Evolutionary conservation across 2,113 vertebrate species (phyloP).

Genomic region (Emydocephalus ijimae): DNA sequence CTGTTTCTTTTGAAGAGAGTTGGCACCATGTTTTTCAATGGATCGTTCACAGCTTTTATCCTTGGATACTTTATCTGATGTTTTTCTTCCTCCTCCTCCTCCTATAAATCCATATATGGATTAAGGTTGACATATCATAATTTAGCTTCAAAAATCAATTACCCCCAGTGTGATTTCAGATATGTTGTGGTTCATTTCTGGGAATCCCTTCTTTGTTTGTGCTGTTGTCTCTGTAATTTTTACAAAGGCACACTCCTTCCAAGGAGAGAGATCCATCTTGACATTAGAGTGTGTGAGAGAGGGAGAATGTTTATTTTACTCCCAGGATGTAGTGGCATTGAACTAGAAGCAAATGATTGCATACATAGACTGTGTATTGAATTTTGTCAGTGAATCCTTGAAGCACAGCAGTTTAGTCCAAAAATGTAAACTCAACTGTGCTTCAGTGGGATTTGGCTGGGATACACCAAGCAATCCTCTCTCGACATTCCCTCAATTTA

Average conservation of each 20-base stretch:
- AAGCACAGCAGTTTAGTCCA: constrained; percentile 43
- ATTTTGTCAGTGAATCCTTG: constrained; percentile 29
- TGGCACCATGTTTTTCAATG: background rate
- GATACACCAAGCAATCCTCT: constrained; percentile 59
- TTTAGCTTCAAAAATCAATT: background rate
- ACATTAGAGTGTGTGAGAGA: background rate
- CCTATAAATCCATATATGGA: background rate
- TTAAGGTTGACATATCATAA: background rate
- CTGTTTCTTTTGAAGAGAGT: background rate
- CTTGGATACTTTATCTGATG: background rate
- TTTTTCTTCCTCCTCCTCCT: too few species aligned
- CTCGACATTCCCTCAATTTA: constrained; percentile 34
- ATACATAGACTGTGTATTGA: constrained; percentile 40
- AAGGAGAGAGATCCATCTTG: background rate
- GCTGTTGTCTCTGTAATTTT: background rate
- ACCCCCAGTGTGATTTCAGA: background rate
- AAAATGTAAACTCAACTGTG: constrained; percentile 59
- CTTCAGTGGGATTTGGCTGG: constrained; percentile 59
- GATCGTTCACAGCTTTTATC: background rate
- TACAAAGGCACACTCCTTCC: background rate
- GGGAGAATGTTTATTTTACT: background rate
- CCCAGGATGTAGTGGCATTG: background rate
- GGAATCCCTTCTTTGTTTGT: background rate
- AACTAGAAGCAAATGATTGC: background rate
- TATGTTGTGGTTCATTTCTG: background rate